phyloP scores from a whole-genome alignment of 2,113 vertebrate genomes.

The Suricata suricatta region DNA sequence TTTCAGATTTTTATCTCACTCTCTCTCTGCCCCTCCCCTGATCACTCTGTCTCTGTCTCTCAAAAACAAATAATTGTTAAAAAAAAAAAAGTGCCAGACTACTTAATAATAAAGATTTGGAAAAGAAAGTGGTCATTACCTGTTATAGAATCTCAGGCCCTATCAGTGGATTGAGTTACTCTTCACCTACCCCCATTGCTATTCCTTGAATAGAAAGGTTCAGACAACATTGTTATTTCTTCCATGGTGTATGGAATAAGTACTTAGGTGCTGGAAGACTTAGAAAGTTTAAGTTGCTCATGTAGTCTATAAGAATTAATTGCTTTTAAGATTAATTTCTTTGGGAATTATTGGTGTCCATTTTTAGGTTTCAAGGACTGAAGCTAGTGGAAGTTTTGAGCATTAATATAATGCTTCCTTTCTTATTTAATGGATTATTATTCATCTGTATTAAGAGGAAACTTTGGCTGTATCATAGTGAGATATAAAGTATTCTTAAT shows the following conservation, averaged over 20 bases:
- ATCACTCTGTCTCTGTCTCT: too few species aligned
- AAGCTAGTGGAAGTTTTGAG: background rate
- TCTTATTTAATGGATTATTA: background rate
- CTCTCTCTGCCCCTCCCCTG: too few species aligned
- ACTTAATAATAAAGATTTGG: background rate
- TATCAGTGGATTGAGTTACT: fast-evolving
- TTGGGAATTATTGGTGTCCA: background rate
- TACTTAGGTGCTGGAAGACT: background rate
- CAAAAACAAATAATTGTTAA: too few species aligned
- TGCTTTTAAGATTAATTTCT: background rate
- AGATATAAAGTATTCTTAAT: background rate
- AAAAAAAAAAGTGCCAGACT: too few species aligned
- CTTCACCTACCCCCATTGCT: background rate
- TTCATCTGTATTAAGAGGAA: background rate
- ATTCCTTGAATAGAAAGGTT: background rate
- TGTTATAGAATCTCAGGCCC: background rate
- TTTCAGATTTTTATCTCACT: too few species aligned
- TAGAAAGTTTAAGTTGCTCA: background rate
- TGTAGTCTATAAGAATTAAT: background rate
- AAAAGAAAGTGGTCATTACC: background rate
- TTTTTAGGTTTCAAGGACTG: background rate
- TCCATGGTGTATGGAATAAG: background rate
- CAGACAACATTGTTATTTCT: background rate
- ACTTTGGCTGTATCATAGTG: background rate
- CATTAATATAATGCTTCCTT: background rate